Base-by-base conservation (phyloP, 1,140 invertebrate genomes). In the Lepidurus packardi region DNA sequence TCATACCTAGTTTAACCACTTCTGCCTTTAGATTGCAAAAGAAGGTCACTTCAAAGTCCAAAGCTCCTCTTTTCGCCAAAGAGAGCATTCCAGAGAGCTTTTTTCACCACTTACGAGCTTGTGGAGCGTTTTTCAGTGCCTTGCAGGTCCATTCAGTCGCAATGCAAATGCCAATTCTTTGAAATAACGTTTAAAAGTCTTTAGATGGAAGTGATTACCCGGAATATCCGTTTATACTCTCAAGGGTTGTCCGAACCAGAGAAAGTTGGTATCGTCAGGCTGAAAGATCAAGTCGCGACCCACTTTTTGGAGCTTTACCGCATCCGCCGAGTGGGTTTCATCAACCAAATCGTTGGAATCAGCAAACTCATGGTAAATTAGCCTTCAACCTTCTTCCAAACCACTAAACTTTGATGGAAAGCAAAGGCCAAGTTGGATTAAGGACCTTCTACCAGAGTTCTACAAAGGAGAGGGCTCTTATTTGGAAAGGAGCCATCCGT, bases 251-350 rank as follows among this genome's bases (percentile, higher is more conserved):
- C 16, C 53, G 53, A 65, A 65, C 16, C 8, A 65, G 53, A 65
- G 53, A 65, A 65, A 65, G 21, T 65, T 16, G 1, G 13, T 16
- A n/a, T 65, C 6, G 13, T 7, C 10, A 13, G 21, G 13, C 53
- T 65, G 16, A 65, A 65, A 65, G 53, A 65, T 16, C 53, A 21
- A 65, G 21, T 65, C 7, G 53, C 53, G 53, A 21, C 16, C 7
- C 41, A 82, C 78, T 65, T n/a, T 65, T 65, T 65, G 65, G 79
- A 86, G 10, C 81, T 82, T 21, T 78, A 88, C 1, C 79, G 83
- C 11, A 81, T 84, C 1, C 87, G 88, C 82, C 81, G 90, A 78
- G 73, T 84, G 0, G 83, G 83, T 9, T 82, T 92, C 1, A 84
- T 84, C 81, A 78, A 84, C n/a, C 81, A 88, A 1, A 65, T 65